Percentiles rank a stretch among this genome's conserved stretches.
These are phyloP conservation scores for Cotesia chilonis DNA, from an alignment of 1,140 invertebrate species.

Conservation along the genomic window DNA sequence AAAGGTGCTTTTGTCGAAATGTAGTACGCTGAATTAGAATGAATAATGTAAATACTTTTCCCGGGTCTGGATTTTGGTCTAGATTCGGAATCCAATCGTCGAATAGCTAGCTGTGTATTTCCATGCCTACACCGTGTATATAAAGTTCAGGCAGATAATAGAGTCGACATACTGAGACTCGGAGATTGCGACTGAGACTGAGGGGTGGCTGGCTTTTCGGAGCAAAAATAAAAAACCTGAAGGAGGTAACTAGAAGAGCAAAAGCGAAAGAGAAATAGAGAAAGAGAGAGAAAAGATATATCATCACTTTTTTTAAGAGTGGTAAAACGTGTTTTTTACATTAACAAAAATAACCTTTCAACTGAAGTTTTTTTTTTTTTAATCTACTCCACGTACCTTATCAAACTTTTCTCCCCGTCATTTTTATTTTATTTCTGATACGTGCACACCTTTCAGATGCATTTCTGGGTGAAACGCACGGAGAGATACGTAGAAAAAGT, in stretches of 20 bases:
- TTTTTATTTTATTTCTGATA: constrained; percentile 6
- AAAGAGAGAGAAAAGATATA: background rate
- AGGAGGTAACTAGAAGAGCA: background rate
- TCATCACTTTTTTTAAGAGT: constrained; percentile 2
- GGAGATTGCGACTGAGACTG: too few relatives aligned
- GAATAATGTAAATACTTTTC: constrained; percentile 29
- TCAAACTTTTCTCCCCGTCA: too few relatives aligned
- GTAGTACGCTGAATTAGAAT: constrained; percentile 16
- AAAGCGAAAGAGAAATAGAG: background rate
- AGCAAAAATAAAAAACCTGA: background rate
- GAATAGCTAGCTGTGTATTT: background rate
- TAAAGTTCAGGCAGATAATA: constrained; percentile 5
- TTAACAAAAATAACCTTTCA: constrained; percentile 18
- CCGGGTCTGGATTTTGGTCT: background rate
- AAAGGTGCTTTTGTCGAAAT: background rate
- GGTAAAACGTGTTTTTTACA: constrained; percentile 29
- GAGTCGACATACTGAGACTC: background rate
- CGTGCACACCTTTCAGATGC: background rate
- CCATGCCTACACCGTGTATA: background rate
- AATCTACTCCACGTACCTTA: too few relatives aligned
- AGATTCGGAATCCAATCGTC: constrained; percentile 23
- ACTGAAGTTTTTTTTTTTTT: background rate
- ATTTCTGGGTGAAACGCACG: too few relatives aligned
- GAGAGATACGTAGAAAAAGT: too few relatives aligned
- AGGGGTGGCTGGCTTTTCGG: too few relatives aligned